Percentiles rank a stretch among this genome's conserved stretches.
Conservation (phyloP, 1,140 invertebrate genomes). For the Cyrtorhinus lividipennis region DNA sequence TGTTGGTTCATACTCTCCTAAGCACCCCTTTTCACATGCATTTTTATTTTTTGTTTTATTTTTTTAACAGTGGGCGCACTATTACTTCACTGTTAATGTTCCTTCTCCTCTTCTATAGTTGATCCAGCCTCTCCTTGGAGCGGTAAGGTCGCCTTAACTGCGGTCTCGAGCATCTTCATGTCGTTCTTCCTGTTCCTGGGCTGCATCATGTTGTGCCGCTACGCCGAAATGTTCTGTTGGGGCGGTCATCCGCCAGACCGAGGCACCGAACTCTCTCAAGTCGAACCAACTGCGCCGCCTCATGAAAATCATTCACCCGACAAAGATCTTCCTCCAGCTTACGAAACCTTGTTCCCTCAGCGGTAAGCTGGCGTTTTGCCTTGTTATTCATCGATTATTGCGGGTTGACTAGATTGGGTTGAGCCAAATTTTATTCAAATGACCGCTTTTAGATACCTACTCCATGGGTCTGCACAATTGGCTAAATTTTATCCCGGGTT, state of each 20-base stretch:
- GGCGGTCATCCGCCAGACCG: constrained; percentile 12
- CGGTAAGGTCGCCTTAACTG: constrained; percentile 25
- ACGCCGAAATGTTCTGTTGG: constrained; percentile 24
- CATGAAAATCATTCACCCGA: constrained; percentile 16
- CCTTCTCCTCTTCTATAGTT: not conserved
- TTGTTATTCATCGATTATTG: too few relatives aligned
- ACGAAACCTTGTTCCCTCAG: constrained; percentile 27
- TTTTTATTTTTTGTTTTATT: not conserved
- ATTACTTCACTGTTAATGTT: too few relatives aligned
- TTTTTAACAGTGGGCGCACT: too few relatives aligned
- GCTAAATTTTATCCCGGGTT: too few relatives aligned
- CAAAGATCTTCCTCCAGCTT: constrained; percentile 28
- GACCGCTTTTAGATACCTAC: too few relatives aligned
- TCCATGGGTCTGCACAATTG: too few relatives aligned
- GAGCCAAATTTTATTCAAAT: too few relatives aligned
- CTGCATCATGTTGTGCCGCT: constrained; percentile 26
- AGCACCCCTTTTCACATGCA: not conserved
- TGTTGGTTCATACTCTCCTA: not conserved
- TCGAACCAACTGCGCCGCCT: constrained; percentile 22
- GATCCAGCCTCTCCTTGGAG: constrained; percentile 8
- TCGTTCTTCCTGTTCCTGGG: constrained; percentile 28
- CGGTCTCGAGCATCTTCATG: constrained; percentile 26
- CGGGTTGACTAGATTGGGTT: too few relatives aligned
- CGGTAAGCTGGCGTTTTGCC: too few relatives aligned
- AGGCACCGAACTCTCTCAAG: constrained; percentile 11